Conservation (phyloP, 1,140 invertebrate species). For the Pantala flavescens region DNA sequence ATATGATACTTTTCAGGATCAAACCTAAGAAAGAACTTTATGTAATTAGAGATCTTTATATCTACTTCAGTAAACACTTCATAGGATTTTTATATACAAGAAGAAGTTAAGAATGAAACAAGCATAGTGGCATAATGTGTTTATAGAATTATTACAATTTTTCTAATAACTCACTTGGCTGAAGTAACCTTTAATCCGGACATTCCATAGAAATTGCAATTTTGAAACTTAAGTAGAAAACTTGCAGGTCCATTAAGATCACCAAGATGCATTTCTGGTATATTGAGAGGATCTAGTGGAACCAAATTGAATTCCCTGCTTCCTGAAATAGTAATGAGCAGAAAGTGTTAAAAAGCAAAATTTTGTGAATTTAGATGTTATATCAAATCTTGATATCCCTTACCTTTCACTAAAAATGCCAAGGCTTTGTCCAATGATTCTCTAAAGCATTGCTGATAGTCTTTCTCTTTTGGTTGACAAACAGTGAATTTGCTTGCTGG, state of each 20-base stretch:
- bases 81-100: too few species aligned
- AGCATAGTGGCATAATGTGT: too few species aligned
- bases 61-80: too few species aligned
- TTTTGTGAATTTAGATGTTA: too few species aligned
- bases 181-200: slow-evolving; percentile 43
- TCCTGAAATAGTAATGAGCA: not conserved
- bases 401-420: too few species aligned
- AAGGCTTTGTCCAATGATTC: not conserved
- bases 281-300: not conserved
- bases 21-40: slow-evolving; percentile 31
- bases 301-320: not conserved
- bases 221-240: not conserved
- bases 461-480: not conserved
- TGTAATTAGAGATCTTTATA: not conserved
- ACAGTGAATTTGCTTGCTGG: not conserved
- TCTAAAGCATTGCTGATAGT: not conserved
- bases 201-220: slow-evolving; percentile 37
- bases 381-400: too few species aligned
- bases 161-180: slow-evolving; percentile 37
- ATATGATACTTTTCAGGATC: slow-evolving; percentile 41
- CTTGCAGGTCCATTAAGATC: not conserved
- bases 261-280: not conserved
- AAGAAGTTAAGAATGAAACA: too few species aligned
- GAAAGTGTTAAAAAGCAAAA: not conserved
- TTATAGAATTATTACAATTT: too few species aligned